Base-by-base conservation (phyloP, 2,113 vertebrate species). In the Platichthys flesus region DNA sequence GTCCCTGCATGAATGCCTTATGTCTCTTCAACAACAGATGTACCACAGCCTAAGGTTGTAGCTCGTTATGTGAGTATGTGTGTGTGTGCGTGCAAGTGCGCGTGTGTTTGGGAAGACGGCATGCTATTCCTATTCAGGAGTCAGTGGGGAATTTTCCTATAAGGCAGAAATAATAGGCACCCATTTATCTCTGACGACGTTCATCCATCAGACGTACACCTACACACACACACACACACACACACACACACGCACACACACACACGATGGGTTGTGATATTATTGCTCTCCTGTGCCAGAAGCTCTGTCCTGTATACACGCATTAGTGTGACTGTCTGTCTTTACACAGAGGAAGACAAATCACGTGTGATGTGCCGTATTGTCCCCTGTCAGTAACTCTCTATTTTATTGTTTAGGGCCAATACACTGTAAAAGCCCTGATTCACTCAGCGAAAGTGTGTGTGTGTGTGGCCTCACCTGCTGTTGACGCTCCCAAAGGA, bases 1-100 rank as follows among this genome's bases (percentile, higher is more conserved):
- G 47, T 77, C 76, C 76, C 79, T 80, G 78, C 83, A 76, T 91
- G 84, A 88, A 88, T 79, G 82, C 74, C 80, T 87, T 76, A 79
- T 77, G 74, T 82, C 86, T 90, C 66, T 61, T 73, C 73, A 76
- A 84, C 84, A 88, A 70, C 88, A 93, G 89, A 91, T 91, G 90
- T 85, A 85, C 84, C 76, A 82, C 83, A 89, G 92, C 91, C 89
- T 83, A 45, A 67, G 84, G 86, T 90, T 79, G 74, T 63, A 84
- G 82, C 87, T 91, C 72, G 76, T 87, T 90, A 86, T 84, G 65
- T 66, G 85, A 58, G 16, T 68, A 40, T 59, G 74, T 73, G 70
- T 78, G 70, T 78, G n/a, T 78, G 1, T 51, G 60, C 24, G 59
- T 57, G 51, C 24, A 47, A 58, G 58, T 81, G 71, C 57, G 37